phyloP scores from a whole-genome alignment of 2,113 vertebrate genomes.

The Cynoglossus semilaevis region DNA sequence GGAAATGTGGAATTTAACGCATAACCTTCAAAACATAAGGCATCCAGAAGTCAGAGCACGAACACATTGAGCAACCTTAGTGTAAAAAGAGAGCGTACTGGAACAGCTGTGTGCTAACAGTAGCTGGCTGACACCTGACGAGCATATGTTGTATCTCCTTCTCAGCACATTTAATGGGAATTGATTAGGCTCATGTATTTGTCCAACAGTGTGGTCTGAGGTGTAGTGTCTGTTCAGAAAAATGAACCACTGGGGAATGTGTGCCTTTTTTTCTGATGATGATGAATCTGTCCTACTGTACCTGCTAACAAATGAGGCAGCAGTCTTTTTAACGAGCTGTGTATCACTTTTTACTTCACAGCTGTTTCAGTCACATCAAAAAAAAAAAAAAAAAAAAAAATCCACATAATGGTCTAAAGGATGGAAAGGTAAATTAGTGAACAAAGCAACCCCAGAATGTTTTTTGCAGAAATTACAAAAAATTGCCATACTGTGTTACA shows the following conservation, averaged over 20 bases:
- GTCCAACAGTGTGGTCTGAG: constrained; percentile 23
- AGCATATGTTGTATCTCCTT: constrained; percentile 31
- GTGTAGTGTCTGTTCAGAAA: constrained; percentile 19
- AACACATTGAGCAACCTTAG: too few species aligned
- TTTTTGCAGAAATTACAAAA: too few species aligned
- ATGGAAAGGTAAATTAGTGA: too few species aligned
- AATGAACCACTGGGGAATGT: constrained; percentile 52
- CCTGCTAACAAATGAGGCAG: constrained; percentile 40
- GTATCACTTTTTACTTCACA: constrained; percentile 7
- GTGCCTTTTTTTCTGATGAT: constrained; percentile 44
- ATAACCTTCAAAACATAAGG: too few species aligned
- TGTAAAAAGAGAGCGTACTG: background rate
- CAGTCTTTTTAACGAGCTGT: constrained; percentile 20
- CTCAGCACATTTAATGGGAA: constrained; percentile 49
- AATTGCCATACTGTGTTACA: too few species aligned
- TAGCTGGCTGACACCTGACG: constrained; percentile 2
- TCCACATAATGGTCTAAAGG: too few species aligned
- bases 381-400: too few species aligned
- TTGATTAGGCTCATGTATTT: constrained; percentile 55
- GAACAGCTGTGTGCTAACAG: constrained; percentile 29
- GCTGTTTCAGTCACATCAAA: constrained; percentile 1
- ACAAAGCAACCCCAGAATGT: too few species aligned
- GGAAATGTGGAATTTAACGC: too few species aligned
- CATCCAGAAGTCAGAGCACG: too few species aligned
- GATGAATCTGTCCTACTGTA: constrained; percentile 33